Evolutionary conservation across 2,113 vertebrate genomes (phyloP), one percentile per base, ranked within the genome.

Genomic region (Mus pahari): DNA sequence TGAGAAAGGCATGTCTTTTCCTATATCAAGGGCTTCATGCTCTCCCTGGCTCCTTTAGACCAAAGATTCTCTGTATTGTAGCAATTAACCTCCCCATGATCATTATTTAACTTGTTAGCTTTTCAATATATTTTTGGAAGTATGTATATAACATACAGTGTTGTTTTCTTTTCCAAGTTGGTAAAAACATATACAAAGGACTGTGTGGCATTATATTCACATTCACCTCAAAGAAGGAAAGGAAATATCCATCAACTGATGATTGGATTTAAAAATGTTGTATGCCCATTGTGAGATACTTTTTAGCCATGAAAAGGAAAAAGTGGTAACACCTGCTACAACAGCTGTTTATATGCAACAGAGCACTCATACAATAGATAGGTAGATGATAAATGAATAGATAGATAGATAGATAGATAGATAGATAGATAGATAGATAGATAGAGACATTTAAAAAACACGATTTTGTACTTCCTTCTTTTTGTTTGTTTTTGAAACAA

Each of bases 261-360:
- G n/a, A 60, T 7, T 5, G 28, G 33, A 53, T 66, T n/a, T 68
- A 10, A 66, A 86, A 36, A 66, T 66, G 28, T 39, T 66, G 28
- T 74, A 31, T 31, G 7, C 24, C 26, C 64, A 8, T 11, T 58
- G 7, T 3, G 22, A 58, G n/a, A 8, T 86, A 55, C 26, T 7
- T 53, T 48, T 73, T 58, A 16, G 53, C 73, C 75, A 26, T 28
- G 5, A 45, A 84, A 64, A 94, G 66, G 83, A 64, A 42, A 5
- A 36, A 36, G 24, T 3, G 9, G 5, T 1, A 39, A 48, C 0
- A n/a, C 1, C 0, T 0, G 26, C 5, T n/a, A 24, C 48, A 19
- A 17, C 0, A 7, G 3, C 4, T 14, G 19, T 36, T 12, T 33
- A 33, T 28, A 66, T 3, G 4, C 3, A 66, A 66, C 64, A 66